Conservation (phyloP, 2,797 vertebrate genomes). For the Rhabdophis nuchalis region DNA sequence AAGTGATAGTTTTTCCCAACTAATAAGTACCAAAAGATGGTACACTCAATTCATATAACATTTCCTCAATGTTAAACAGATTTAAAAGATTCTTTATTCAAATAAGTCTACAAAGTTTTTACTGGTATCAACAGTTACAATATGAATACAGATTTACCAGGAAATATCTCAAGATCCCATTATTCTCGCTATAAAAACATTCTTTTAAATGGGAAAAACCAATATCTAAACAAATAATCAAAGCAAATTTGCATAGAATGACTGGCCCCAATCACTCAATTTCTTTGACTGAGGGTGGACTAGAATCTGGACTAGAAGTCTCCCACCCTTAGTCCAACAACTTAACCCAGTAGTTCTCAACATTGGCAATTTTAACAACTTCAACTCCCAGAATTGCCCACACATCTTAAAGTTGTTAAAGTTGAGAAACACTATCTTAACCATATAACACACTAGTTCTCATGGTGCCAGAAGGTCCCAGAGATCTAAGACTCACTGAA, state of each 20-base stretch:
- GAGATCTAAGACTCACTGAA: background rate
- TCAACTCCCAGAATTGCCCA: background rate
- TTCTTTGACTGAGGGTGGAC: background rate
- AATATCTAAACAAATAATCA: background rate
- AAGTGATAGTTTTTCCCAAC: background rate
- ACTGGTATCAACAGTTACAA: background rate
- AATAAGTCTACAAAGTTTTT: background rate
- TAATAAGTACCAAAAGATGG: background rate
- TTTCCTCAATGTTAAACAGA: background rate
- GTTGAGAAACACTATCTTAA: background rate
- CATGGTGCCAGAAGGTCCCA: background rate
- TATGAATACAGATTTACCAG: background rate
- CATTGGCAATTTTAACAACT: background rate
- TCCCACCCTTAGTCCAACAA: background rate
- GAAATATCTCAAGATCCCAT: background rate
- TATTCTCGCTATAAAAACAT: background rate
- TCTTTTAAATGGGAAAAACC: background rate
- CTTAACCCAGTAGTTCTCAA: background rate
- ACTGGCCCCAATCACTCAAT: background rate
- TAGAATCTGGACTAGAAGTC: background rate
- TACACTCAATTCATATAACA: background rate
- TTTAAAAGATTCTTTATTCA: background rate
- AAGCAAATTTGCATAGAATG: background rate
- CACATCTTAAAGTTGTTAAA: background rate
- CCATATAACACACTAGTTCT: background rate